A percentile compares a stretch with the other conserved stretches of the same genome.
These are phyloP conservation scores for Xylocampa areola DNA, from an alignment of 2,888 invertebrate species.

Conservation along the genomic window DNA sequence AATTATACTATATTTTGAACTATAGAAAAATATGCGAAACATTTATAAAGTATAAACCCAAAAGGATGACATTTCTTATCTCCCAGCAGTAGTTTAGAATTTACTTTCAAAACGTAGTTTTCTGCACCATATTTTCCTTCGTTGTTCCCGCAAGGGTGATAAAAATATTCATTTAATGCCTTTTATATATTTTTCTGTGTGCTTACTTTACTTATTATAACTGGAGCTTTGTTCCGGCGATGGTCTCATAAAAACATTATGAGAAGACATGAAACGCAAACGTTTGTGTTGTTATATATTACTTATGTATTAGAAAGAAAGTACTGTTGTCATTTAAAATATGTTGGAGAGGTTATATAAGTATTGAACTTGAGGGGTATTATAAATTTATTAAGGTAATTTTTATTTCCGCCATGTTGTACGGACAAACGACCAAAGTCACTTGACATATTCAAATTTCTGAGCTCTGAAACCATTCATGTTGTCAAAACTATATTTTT, in stretches of 20 bases:
- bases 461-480: too few species aligned
- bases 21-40: too few species aligned
- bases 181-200: constrained; percentile 55
- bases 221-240: constrained; percentile 48
- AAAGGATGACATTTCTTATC: neutral
- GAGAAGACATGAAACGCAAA: constrained; percentile 55
- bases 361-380: too few species aligned
- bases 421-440: too few species aligned
- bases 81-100: constrained; percentile 19
- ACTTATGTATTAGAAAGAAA: constrained; percentile 22
- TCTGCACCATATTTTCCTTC: constrained; percentile 30
- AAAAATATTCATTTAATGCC: constrained; percentile 55
- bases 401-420: too few species aligned
- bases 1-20: too few species aligned
- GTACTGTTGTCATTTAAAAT: too few species aligned
- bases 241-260: constrained; percentile 54
- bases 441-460: too few species aligned
- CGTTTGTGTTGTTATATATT: constrained; percentile 47
- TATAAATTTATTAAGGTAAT: too few species aligned
- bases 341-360: too few species aligned
- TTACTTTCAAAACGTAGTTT: constrained; percentile 32
- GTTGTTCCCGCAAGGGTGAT: constrained; percentile 41
- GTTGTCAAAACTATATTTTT: too few species aligned
- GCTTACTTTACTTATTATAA: constrained; percentile 50
- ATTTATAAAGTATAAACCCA: neutral